phyloP scores from a whole-genome alignment of 2,797 vertebrate species.

The Jordanella pulchra region DNA sequence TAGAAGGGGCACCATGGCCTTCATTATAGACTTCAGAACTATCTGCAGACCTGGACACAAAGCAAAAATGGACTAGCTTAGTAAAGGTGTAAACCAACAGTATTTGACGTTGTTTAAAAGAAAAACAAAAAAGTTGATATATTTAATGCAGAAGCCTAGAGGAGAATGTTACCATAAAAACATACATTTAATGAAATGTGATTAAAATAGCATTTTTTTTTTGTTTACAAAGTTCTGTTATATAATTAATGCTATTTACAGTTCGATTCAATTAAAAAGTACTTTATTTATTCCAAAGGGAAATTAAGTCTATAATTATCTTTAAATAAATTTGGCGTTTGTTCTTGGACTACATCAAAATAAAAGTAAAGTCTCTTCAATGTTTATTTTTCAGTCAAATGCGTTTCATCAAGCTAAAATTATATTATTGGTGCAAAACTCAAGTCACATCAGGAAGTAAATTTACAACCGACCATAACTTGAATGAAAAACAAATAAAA shows the following conservation, averaged over 20 bases:
- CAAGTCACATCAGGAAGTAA: background rate
- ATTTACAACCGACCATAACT: background rate
- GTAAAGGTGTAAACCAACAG: background rate
- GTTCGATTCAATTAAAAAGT: no score
- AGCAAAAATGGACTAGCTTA: conserved; percentile 19
- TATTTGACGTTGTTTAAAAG: background rate
- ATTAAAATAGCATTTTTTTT: no score
- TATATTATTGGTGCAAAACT: background rate
- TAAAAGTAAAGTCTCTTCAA: background rate
- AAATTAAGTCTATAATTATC: no score
- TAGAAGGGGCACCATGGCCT: conserved; percentile 97
- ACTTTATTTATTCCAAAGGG: no score
- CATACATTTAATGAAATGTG: background rate
- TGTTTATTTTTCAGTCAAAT: background rate
- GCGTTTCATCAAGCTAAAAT: background rate
- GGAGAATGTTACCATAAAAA: background rate
- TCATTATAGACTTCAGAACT: conserved; percentile 98
- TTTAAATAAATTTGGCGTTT: no score
- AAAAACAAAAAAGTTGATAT: background rate
- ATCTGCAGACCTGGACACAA: conserved; percentile 89
- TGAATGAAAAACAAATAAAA: background rate
- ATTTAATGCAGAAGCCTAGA: background rate
- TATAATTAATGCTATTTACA: no score
- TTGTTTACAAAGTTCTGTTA: no score
- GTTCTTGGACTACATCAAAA: no score